These are phyloP conservation scores for Psilanteris sp. DNA, from an alignment of 1,140 invertebrate species.

Conservation along the genomic window DNA sequence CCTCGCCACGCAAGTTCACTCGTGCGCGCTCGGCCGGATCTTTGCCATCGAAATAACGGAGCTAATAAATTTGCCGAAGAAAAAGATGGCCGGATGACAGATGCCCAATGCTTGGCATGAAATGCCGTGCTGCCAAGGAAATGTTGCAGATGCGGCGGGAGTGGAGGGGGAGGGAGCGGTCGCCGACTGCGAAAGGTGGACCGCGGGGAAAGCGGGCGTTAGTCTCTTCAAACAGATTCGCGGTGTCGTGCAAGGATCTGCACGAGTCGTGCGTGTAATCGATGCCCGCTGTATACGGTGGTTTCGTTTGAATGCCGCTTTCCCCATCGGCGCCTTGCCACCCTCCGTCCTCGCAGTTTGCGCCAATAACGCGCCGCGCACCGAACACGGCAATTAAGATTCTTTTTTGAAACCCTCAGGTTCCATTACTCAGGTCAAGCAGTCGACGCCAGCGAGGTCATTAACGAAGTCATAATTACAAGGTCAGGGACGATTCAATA, in stretches of 20 bases:
- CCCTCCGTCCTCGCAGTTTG: too few species aligned
- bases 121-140: constrained; percentile 58
- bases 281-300: constrained; percentile 60
- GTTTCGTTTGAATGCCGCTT: constrained; percentile 45
- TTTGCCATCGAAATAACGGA: constrained; percentile 67
- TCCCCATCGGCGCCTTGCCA: constrained; percentile 30
- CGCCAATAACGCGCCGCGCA: too few species aligned
- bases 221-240: constrained; percentile 57
- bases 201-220: constrained; percentile 25
- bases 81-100: constrained; percentile 77
- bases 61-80: constrained; percentile 78
- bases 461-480: too few species aligned
- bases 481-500: too few species aligned
- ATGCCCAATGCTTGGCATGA: constrained; percentile 75
- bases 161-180: not conserved
- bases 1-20: constrained; percentile 44
- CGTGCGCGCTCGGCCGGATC: constrained; percentile 52
- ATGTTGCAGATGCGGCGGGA: constrained; percentile 52
- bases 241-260: constrained; percentile 44
- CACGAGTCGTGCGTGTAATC: constrained; percentile 55
- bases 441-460: too few species aligned
- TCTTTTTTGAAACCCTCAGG: too few species aligned
- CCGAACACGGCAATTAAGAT: too few species aligned
- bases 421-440: too few species aligned
- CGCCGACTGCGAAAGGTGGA: constrained; percentile 3